Percentiles rank a stretch among this genome's conserved stretches.
These are phyloP conservation scores for Panzeria rudis DNA, from an alignment of 2,888 invertebrate species.

Conservation along the genomic window DNA sequence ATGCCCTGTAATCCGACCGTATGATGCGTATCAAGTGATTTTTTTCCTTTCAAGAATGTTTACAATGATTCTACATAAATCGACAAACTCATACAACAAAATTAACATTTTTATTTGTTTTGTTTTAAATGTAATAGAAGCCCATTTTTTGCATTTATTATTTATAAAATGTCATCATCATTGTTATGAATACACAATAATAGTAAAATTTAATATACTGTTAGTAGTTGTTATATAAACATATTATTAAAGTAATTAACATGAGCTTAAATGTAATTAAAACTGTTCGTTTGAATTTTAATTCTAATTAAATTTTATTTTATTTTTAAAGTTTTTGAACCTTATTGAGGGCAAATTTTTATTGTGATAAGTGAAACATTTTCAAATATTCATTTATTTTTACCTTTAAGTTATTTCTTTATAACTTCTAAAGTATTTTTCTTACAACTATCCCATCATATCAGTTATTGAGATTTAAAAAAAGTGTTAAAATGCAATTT, in stretches of 20 bases:
- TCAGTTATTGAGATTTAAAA: too few species aligned
- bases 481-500: too few species aligned
- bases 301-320: not conserved
- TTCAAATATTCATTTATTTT: too few species aligned
- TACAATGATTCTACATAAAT: slow-evolving; percentile 37
- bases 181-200: not conserved
- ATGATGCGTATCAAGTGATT: slow-evolving; percentile 37
- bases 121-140: slow-evolving; percentile 26
- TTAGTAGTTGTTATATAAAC: not conserved
- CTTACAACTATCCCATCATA: too few species aligned
- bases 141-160: slow-evolving; percentile 23
- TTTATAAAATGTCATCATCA: slow-evolving; percentile 27
- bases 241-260: slow-evolving; percentile 25
- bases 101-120: not conserved
- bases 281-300: slow-evolving; percentile 3
- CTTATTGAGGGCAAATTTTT: too few species aligned
- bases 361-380: not conserved
- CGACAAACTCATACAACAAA: slow-evolving; percentile 18
- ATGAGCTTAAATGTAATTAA: slow-evolving; percentile 8
- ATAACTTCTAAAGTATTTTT: too few species aligned
- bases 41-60: not conserved
- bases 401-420: too few species aligned
- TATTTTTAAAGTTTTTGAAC: slow-evolving; percentile 1
- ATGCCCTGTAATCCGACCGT: slow-evolving; percentile 41
- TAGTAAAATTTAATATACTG: slow-evolving; percentile 27